Conservation (phyloP, 2,797 vertebrate genomes). For the Enteromius viviparus region DNA sequence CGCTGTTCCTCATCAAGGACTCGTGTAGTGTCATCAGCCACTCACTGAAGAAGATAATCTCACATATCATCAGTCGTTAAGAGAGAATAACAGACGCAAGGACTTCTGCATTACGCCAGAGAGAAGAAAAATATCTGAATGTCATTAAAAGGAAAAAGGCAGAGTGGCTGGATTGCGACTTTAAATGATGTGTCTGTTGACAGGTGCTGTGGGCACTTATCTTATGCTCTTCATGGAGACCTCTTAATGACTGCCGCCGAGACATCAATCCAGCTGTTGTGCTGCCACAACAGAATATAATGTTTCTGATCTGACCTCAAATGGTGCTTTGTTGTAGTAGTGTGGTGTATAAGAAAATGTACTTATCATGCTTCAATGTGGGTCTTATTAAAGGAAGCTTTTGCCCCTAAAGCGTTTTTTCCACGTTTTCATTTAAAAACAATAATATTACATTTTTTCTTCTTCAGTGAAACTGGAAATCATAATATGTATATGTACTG, state of each 20-base stretch:
- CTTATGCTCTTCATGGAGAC: background rate
- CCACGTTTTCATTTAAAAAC: too few relatives aligned
- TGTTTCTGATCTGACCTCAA: background rate
- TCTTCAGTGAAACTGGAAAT: background rate
- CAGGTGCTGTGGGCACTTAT: slow-evolving; percentile 24
- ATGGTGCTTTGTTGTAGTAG: background rate
- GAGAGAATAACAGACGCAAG: slow-evolving; percentile 31
- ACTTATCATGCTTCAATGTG: background rate
- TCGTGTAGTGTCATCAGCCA: slow-evolving; percentile 48
- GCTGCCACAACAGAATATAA: background rate
- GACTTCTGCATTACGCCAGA: slow-evolving; percentile 20
- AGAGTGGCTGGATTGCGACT: slow-evolving; percentile 24
- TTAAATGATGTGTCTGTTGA: slow-evolving; percentile 30
- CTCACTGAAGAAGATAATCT: slow-evolving; percentile 34
- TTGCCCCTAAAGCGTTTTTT: background rate
- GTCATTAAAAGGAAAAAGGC: slow-evolving; percentile 39
- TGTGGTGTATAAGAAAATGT: background rate
- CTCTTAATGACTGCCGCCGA: slow-evolving; percentile 17
- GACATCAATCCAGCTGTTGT: slow-evolving; percentile 14
- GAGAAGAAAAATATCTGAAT: slow-evolving; percentile 35
- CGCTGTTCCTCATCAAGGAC: slow-evolving; percentile 49
- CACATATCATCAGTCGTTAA: slow-evolving; percentile 31
- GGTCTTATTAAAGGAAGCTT: background rate
- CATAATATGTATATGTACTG: background rate
- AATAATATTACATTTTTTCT: background rate